A percentile compares a stretch with the other conserved stretches of the same genome.
Evolutionary conservation across 53 echinoderm and acorn worm genomes (phyloP).

Genomic region (Hippasteria phrygiana): DNA sequence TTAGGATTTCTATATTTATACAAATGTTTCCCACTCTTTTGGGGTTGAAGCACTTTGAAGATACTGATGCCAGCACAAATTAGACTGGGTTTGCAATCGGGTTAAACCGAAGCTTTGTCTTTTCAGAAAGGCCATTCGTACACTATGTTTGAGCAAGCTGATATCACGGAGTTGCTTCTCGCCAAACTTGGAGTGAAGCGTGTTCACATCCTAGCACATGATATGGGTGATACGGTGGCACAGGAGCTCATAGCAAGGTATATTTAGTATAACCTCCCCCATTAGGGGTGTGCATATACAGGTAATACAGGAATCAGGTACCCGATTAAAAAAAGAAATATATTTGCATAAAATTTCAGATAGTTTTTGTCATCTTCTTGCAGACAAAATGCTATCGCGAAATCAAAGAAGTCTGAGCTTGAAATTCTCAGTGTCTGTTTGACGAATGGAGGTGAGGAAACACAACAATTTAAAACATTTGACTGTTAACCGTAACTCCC

Average conservation of each 20-base stretch:
- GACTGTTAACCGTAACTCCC: too few species aligned
- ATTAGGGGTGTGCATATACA: too few species aligned
- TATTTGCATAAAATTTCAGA: neutral
- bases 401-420: slow-evolving; percentile 44
- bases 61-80: too few species aligned
- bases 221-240: slow-evolving; percentile 91
- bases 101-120: neutral
- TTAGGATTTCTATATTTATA: too few species aligned
- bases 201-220: slow-evolving; percentile 90
- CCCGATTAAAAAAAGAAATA: too few species aligned
- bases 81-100: too few species aligned
- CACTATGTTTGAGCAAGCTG: slow-evolving; percentile 81
- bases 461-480: neutral
- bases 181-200: slow-evolving; percentile 64
- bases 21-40: too few species aligned
- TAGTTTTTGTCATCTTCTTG: neutral
- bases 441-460: slow-evolving; percentile 86
- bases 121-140: slow-evolving; percentile 75
- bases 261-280: neutral
- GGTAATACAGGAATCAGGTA: too few species aligned
- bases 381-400: slow-evolving; percentile 54
- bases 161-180: slow-evolving; percentile 76
- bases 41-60: too few species aligned
- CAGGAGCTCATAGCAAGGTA: slow-evolving; percentile 93
- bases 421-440: slow-evolving; percentile 83